Conservation (phyloP, 2,888 invertebrate species). For the Stenolophus ochropezus region DNA sequence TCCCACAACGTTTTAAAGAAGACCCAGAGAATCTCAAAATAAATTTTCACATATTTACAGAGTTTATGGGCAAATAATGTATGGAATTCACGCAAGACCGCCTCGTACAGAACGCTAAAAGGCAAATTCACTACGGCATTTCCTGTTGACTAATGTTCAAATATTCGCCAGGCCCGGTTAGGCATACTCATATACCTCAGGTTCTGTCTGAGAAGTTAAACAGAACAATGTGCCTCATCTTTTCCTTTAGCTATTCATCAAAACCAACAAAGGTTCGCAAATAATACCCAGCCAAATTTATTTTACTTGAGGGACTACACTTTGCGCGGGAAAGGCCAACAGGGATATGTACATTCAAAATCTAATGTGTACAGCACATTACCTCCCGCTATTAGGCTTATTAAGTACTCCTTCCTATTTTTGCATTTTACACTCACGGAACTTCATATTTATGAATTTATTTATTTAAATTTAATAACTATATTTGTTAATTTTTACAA, state of each 20-base stretch:
- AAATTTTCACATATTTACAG: constrained; percentile 28
- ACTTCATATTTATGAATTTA: no score
- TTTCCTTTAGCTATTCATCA: constrained; percentile 24
- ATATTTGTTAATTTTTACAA: no score
- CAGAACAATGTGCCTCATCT: constrained; percentile 38
- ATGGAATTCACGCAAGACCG: constrained; percentile 44
- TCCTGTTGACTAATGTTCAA: constrained; percentile 62
- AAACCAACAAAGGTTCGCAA: constrained; percentile 34
- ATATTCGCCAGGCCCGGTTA: constrained; percentile 18
- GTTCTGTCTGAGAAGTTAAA: constrained; percentile 38
- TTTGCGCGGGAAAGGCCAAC: background rate
- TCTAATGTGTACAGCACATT: no score
- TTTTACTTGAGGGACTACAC: background rate
- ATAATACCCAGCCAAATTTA: constrained; percentile 12
- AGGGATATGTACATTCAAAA: no score
- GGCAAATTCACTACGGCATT: constrained; percentile 61
- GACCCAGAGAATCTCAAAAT: constrained; percentile 3
- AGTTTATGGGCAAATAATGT: constrained; percentile 26
- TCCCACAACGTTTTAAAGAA: background rate
- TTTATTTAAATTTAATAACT: no score
- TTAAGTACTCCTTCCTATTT: no score
- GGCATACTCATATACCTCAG: constrained; percentile 17
- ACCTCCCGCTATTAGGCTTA: no score
- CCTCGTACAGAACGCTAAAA: constrained; percentile 45
- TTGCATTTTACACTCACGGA: no score